A percentile compares a stretch with the other conserved stretches of the same genome.
phyloP scores from a whole-genome alignment of 1,140 invertebrate genomes.

The Achroia grisella region DNA sequence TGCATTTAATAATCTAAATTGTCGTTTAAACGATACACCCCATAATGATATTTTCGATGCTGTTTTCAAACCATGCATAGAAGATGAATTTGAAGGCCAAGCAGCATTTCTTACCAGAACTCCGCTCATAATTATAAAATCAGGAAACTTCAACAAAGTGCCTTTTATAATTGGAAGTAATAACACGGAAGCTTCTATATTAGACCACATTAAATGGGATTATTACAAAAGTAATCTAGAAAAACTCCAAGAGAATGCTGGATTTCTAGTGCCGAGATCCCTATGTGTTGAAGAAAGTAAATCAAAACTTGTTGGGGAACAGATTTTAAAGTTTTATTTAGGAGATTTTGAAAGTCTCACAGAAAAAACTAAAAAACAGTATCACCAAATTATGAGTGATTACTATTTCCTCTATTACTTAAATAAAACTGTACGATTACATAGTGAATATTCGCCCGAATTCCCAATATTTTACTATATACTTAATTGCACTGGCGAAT shows the following conservation, averaged over 20 bases:
- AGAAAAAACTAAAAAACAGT: slow-evolving; percentile 40
- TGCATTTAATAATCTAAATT: slow-evolving; percentile 21
- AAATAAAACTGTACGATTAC: slow-evolving; percentile 45
- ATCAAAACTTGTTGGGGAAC: slow-evolving; percentile 31
- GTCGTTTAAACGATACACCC: slow-evolving; percentile 7
- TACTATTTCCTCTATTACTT: slow-evolving; percentile 55
- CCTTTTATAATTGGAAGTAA: slow-evolving; percentile 58
- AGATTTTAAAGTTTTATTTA: slow-evolving; percentile 52
- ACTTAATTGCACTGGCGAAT: slow-evolving; percentile 46
- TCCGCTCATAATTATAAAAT: slow-evolving; percentile 43
- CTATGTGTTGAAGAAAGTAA: slow-evolving; percentile 21
- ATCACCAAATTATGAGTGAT: slow-evolving; percentile 50
- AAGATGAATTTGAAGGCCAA: slow-evolving; percentile 56
- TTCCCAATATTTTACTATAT: slow-evolving; percentile 55
- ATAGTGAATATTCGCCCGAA: slow-evolving; percentile 34
- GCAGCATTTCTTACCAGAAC: slow-evolving; percentile 48
- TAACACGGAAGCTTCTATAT: slow-evolving; percentile 37
- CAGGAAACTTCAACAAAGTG: slow-evolving; percentile 55
- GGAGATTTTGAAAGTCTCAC: slow-evolving; percentile 26
- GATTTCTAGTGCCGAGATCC: slow-evolving; percentile 38
- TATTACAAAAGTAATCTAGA: slow-evolving; percentile 37
- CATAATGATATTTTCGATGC: slow-evolving; percentile 32
- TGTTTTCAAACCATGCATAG: slow-evolving; percentile 54
- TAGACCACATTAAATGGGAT: slow-evolving; percentile 33
- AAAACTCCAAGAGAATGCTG: slow-evolving; percentile 41